Evolutionary conservation across 2,888 invertebrate species (phyloP), one percentile per base, ranked within the genome.

Genomic region (Rotaria socialis): DNA sequence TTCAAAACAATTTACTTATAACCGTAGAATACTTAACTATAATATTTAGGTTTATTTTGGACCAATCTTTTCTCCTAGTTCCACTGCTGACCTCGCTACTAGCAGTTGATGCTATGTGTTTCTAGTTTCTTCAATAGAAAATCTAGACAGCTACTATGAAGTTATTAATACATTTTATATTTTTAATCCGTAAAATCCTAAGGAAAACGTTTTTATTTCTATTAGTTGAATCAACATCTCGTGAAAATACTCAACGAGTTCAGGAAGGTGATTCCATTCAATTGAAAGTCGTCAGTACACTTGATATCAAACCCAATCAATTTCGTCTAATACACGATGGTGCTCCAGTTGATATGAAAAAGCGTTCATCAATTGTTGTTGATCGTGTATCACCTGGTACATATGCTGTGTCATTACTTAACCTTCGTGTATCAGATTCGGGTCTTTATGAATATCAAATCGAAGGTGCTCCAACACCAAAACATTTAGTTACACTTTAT

Each of bases 401-500:
- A 24, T 80, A 80, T 24, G 47, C 10, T 43, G 43, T 80, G 22
- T 43, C 43, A 3, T 24, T 80, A 47, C n/a, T 80, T 10, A 47
- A 80, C 24, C 22, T 80, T 22, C 75, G 47, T 11, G 75, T 80
- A 43, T 24, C 75, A 3, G 75, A 80, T 24, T 80, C 75, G 3
- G 75, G 75, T 43, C 75, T 22, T 24, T 80, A 80, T 47, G 75
- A 80, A 80, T 80, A 80, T 80, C 24, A 80, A 43, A n/a, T 80
- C 11, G 75, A 80, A 43, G 75, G 43, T 24, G n/a, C 75, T 43
- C 41, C 75, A 47, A 16, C 11, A 47, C 41, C 41, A 6, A 80
- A 80, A 47, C 75, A 80, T 80, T 47, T 80, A 43, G 75, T 80
- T 43, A 80, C 75, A 80, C 43, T 80, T 43, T 80, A 80, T 47